phyloP scores from a whole-genome alignment of 1,140 invertebrate genomes.

The Bombyx mori region ASM3026992v2 NC_085113.1:5081001-5081500 shows the following conservation, averaged over 20 bases:
- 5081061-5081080: too few species aligned
- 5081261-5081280: conserved; percentile 5
- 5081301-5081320: conserved; percentile 2
- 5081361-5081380: too few species aligned
- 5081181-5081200: conserved; percentile 9
- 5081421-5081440: too few species aligned
- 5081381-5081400: too few species aligned
- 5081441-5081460: too few species aligned
- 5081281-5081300: background rate
- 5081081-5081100: background rate
- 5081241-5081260: conserved; percentile 12
- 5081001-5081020: too few species aligned
- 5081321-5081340: background rate
- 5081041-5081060: too few species aligned
- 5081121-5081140: conserved; percentile 33
- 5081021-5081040: too few species aligned
- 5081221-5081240: conserved; percentile 10
- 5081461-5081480: too few species aligned
- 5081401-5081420: too few species aligned
- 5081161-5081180: conserved; percentile 21
- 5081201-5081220: conserved; percentile 12
- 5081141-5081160: conserved; percentile 31
- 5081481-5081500: too few species aligned
- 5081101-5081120: background rate
- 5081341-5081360: too few species aligned